These are phyloP conservation scores for Drosophila equinoxialis DNA, from an alignment of 1,140 invertebrate species.

Conservation along the genomic window DNA sequence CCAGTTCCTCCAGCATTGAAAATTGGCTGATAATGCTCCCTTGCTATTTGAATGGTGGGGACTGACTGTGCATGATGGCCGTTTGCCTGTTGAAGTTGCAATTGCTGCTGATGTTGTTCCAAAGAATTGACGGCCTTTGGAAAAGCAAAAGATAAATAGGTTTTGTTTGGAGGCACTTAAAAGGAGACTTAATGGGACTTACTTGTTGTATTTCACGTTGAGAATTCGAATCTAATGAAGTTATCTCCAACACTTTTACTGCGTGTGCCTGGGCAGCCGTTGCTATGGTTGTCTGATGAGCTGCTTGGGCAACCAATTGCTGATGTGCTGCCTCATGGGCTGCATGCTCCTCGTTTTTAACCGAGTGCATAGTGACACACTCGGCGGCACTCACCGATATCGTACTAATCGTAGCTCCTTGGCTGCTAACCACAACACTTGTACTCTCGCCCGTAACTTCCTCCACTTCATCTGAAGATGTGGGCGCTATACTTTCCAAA, in stretches of 20 bases:
- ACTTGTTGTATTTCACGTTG: conserved; percentile 82
- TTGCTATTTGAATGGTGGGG: conserved; percentile 77
- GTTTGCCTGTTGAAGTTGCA: conserved; percentile 72
- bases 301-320: conserved; percentile 63
- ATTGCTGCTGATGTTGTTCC: conserved; percentile 77
- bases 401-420: conserved; percentile 64
- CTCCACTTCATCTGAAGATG: conserved; percentile 50
- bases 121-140: conserved; percentile 74
- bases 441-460: conserved; percentile 24
- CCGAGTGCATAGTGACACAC: conserved; percentile 55
- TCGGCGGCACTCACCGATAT: conserved; percentile 71
- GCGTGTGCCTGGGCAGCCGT: conserved; percentile 59
- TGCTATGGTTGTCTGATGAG: conserved; percentile 55
- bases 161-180: neutral
- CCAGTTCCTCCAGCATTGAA: conserved; percentile 60
- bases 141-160: neutral
- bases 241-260: conserved; percentile 77
- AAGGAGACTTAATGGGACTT: neutral
- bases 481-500: conserved; percentile 55
- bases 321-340: conserved; percentile 62
- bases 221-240: conserved; percentile 76
- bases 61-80: conserved; percentile 66
- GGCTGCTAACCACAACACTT: conserved; percentile 66
- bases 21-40: conserved; percentile 74
- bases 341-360: conserved; percentile 70